These are phyloP conservation scores for Thymelicus acteon DNA, from an alignment of 2,888 invertebrate species.

Conservation along the genomic window DNA sequence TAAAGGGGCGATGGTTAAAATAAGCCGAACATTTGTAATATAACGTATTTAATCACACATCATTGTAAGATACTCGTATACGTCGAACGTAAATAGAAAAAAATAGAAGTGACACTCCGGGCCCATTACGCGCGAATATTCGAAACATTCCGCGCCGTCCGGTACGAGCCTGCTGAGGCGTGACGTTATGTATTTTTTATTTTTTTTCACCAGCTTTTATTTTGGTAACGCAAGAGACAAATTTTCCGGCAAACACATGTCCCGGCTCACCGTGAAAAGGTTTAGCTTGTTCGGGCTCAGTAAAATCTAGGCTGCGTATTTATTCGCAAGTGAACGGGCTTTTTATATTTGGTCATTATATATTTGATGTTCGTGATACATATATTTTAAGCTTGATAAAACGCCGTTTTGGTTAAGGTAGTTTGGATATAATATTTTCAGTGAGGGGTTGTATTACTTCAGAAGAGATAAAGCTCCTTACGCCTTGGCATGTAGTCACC, in stretches of 20 bases:
- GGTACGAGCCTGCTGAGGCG: neutral
- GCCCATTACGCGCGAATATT: conserved; percentile 4
- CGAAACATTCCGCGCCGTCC: conserved; percentile 10
- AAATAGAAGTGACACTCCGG: neutral
- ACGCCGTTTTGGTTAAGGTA: no score
- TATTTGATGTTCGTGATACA: neutral
- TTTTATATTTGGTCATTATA: neutral
- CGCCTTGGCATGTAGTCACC: no score
- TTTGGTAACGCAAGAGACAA: conserved; percentile 22
- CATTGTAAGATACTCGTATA: no score
- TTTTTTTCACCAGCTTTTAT: conserved; percentile 26
- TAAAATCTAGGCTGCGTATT: conserved; percentile 20
- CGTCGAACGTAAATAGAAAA: neutral
- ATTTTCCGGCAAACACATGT: conserved; percentile 21
- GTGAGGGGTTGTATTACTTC: no score
- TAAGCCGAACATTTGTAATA: no score
- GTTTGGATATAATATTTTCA: no score
- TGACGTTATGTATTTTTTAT: conserved; percentile 14
- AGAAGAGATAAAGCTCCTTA: no score
- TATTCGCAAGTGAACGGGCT: neutral
- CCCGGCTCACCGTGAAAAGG: conserved; percentile 13
- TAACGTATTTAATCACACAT: no score
- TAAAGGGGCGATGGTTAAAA: no score
- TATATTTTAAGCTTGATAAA: no score
- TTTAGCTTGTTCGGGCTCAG: conserved; percentile 24